Conservation (phyloP, 2,113 vertebrate genomes). For the Oreochromis spilurus region DNA sequence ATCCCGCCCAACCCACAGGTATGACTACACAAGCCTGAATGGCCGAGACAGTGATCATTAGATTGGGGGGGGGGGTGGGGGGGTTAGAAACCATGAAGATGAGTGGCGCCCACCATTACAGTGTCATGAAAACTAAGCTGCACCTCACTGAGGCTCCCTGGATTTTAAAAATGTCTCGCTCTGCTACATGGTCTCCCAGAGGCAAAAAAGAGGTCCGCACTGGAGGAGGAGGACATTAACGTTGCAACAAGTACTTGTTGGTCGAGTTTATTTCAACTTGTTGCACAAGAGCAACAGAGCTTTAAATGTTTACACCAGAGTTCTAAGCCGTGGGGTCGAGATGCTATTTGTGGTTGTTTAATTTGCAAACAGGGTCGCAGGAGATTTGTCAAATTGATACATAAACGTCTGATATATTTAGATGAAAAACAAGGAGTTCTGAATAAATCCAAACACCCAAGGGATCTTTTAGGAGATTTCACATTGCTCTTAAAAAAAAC, state of each 20-base stretch:
- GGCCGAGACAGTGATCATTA: slow-evolving; percentile 59
- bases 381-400: slow-evolving; percentile 28
- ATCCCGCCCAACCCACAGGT: slow-evolving; percentile 68
- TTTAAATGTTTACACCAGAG: slow-evolving; percentile 31
- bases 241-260: slow-evolving; percentile 26
- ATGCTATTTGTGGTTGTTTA: slow-evolving; percentile 43
- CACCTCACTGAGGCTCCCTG: slow-evolving; percentile 26
- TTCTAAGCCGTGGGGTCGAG: slow-evolving; percentile 1
- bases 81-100: slow-evolving; percentile 56
- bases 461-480: background rate
- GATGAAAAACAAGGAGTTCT: background rate
- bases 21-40: slow-evolving; percentile 45
- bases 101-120: slow-evolving; percentile 53
- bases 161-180: slow-evolving; percentile 9
- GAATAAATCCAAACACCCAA: background rate
- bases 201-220: slow-evolving; percentile 16
- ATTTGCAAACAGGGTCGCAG: slow-evolving; percentile 24
- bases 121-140: slow-evolving; percentile 50
- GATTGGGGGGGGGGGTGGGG: background rate
- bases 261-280: slow-evolving; percentile 35
- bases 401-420: background rate
- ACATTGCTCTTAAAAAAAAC: background rate
- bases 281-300: slow-evolving; percentile 36
- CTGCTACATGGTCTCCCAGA: slow-evolving; percentile 18
- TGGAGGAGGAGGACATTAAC: slow-evolving; percentile 40